Base-by-base conservation (phyloP, 2,113 vertebrate species). In the Trogon surrucura region DNA sequence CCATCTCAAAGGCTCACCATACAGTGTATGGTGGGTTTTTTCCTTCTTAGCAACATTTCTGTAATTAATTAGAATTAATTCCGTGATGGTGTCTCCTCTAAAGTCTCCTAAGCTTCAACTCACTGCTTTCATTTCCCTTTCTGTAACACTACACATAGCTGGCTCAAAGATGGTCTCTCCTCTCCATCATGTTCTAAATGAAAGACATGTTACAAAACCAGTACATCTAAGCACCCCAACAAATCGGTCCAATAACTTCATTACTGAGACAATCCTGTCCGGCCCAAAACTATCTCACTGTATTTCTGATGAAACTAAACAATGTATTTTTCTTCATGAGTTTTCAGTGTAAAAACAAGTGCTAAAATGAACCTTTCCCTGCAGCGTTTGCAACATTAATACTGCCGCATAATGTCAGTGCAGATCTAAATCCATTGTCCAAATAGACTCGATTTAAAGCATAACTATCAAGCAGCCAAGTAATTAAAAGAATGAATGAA, bases 391-490 rank as follows among this genome's bases (percentile, higher is more conserved):
- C 79, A 88, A 88, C 34, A 50, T 45, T 57, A 62, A 80, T 53
- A 16, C 64, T 96, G 95, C 93, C 81, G 85, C 95, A 95, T 91
- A 94, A 82, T 70, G 82, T 25, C 87, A 71, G 79, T 32, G 71
- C 91, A 13, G 87, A 73, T 67, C 60, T 62, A 56, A 78, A 80
- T 8, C 75, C 69, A 80, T 74, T 91, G 85, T 96, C 32, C 64
- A 80, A 77, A 72, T 57, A 12, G 69, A 65, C 21, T 58, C 50
- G 27, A 70, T 65, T 61, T 30, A 36, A 88, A 66, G 18, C 51
- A 14, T 5, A 62, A 85, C 29, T 8, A 88, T 10, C 62, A 19
- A 81, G 32, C 16, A n/a, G 18, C 4, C 30, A n/a, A 64, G 9
- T 10, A 18, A 47, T 13, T 56, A 51, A 29, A 56, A 75, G 15